Evolutionary conservation across 2,113 vertebrate genomes (phyloP).

Genomic region (Apteryx owenii): DNA sequence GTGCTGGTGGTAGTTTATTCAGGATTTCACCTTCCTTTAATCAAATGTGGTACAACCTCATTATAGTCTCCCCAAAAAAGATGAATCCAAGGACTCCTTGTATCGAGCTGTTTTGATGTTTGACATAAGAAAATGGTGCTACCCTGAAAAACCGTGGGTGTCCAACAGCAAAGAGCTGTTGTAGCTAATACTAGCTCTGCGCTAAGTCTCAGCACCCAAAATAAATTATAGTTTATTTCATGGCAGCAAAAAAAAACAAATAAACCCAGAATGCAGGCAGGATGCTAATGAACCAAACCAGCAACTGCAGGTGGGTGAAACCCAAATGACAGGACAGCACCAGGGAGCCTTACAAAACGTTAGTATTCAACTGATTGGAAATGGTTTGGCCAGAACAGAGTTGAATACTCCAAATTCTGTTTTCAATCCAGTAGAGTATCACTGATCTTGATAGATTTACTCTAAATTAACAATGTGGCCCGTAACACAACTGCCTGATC

Average conservation of each 20-base stretch:
- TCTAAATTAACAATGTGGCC: not conserved
- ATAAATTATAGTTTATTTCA: not conserved
- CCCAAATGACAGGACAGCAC: not conserved
- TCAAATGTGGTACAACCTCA: not conserved
- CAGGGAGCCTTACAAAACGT: not conserved
- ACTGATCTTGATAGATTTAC: not conserved
- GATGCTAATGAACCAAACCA: not conserved
- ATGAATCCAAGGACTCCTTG: not conserved
- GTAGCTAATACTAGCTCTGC: not conserved
- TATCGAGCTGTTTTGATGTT: not conserved
- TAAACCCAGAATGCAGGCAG: not conserved
- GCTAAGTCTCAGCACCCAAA: not conserved
- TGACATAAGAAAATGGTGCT: not conserved
- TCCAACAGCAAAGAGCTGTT: not conserved
- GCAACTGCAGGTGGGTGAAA: not conserved
- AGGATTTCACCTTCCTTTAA: not conserved
- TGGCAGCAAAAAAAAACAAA: not conserved
- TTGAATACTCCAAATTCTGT: not conserved
- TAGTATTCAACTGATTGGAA: not conserved
- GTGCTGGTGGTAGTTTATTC: not conserved
- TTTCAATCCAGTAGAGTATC: not conserved
- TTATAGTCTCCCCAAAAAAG: not conserved
- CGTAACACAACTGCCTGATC: accelerated
- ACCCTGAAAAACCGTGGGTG: not conserved
- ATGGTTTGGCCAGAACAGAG: not conserved